Evolutionary conservation across 2,888 invertebrate genomes (phyloP).

Genomic region (Ormyrus labotus): DNA sequence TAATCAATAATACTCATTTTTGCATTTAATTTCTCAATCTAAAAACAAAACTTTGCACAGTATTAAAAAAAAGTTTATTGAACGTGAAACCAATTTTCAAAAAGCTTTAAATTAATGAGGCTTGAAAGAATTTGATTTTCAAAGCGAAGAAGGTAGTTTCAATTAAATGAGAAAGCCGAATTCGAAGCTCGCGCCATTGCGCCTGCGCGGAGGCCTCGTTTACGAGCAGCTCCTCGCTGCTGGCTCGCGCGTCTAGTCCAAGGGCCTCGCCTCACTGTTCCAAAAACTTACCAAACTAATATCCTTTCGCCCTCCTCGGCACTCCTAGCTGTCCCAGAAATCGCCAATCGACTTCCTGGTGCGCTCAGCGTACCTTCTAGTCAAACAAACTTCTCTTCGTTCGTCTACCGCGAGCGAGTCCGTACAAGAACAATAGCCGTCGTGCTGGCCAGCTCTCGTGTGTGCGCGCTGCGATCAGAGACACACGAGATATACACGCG

Average conservation of each 20-base stretch:
- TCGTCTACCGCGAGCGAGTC: no score
- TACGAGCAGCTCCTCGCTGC: slow-evolving; percentile 36
- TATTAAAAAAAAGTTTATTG: no score
- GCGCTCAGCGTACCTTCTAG: background rate
- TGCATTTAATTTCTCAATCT: no score
- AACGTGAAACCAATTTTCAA: background rate
- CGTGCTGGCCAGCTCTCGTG: slow-evolving; percentile 24
- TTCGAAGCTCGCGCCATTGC: slow-evolving; percentile 37
- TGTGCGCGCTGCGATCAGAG: slow-evolving; percentile 32
- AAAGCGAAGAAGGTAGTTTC: background rate
- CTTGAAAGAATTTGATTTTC: background rate
- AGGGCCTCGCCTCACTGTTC: background rate
- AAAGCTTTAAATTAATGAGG: slow-evolving; percentile 2
- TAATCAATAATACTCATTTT: background rate
- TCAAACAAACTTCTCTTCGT: no score
- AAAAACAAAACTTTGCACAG: no score
- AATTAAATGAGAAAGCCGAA: background rate
- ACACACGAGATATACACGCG: slow-evolving; percentile 37
- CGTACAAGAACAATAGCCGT: slow-evolving; percentile 6
- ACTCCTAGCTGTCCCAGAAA: background rate
- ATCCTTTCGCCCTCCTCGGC: slow-evolving; percentile 1
- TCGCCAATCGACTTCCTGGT: background rate
- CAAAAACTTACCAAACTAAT: background rate
- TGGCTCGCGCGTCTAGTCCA: slow-evolving; percentile 3
- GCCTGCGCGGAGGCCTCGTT: slow-evolving; percentile 23